Percentiles rank a stretch among this genome's conserved stretches.
Conservation (phyloP, 64 coral and sea anemone species). For the Montipora sp. region DNA sequence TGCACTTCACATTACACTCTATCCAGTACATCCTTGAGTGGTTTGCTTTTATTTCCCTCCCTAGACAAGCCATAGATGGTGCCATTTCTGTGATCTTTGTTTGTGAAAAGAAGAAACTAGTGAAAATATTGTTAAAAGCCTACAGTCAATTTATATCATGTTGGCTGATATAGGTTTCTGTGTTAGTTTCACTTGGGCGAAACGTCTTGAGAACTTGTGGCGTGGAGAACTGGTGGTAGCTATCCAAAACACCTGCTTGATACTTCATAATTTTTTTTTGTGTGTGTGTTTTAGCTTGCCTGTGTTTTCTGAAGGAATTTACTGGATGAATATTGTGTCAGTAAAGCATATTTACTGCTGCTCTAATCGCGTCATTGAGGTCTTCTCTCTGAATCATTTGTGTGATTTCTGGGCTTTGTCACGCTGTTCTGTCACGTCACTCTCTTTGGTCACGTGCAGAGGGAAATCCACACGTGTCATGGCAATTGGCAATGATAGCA, state of each 20-base stretch:
- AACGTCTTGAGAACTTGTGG: no score
- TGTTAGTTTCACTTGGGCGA: no score
- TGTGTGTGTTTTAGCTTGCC: slow-evolving; percentile 64
- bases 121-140: no score
- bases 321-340: slow-evolving; percentile 90
- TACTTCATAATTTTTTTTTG: neutral
- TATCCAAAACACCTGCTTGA: neutral
- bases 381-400: slow-evolving; percentile 91
- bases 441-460: slow-evolving; percentile 64
- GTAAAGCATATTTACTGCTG: slow-evolving; percentile 85
- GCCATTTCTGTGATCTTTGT: no score
- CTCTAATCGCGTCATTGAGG: slow-evolving; percentile 77
- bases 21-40: no score
- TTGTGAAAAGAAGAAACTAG: no score
- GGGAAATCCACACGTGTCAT: slow-evolving; percentile 87
- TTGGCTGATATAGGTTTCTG: no score
- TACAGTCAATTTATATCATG: no score
- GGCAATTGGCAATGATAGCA: slow-evolving; percentile 84
- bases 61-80: no score
- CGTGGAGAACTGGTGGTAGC: no score
- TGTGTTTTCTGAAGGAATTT: slow-evolving; percentile 89
- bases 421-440: slow-evolving; percentile 77
- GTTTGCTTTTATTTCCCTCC: no score
- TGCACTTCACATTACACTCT: no score
- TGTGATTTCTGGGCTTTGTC: slow-evolving; percentile 88